Evolutionary conservation across 2,888 invertebrate genomes (phyloP).

Genomic region (Idaea dimidiata): DNA sequence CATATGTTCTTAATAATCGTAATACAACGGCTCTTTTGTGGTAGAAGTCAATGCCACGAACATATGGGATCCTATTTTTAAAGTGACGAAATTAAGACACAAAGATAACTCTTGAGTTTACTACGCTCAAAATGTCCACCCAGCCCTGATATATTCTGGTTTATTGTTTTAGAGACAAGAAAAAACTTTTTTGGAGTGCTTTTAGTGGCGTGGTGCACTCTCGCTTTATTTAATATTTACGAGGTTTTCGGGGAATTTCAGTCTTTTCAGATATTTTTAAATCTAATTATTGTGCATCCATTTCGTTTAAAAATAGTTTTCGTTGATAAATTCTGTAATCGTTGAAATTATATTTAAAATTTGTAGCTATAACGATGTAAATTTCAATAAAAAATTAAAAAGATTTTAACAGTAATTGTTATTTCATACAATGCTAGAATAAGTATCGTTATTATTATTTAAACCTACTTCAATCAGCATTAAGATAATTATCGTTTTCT

Average conservation of each 20-base stretch:
- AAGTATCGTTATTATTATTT: no score
- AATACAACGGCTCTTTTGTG: constrained; percentile 36
- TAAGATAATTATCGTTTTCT: no score
- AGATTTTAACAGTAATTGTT: no score
- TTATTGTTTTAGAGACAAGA: constrained; percentile 66
- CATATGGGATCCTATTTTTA: constrained; percentile 69
- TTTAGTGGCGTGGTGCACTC: constrained; percentile 55
- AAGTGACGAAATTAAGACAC: constrained; percentile 65
- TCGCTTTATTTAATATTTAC: constrained; percentile 56
- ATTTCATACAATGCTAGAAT: no score
- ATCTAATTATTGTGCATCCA: constrained; percentile 7
- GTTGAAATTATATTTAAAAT: no score
- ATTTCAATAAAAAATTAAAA: no score
- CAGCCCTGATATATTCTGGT: constrained; percentile 48
- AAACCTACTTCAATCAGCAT: no score
- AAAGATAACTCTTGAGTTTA: constrained; percentile 65
- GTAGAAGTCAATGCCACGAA: constrained; percentile 32
- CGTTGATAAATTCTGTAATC: no score
- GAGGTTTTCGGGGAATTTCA: constrained; percentile 45
- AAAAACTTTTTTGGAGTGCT: constrained; percentile 71
- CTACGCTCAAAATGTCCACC: constrained; percentile 45
- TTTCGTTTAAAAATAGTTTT: background rate
- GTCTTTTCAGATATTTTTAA: constrained; percentile 30
- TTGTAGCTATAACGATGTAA: no score
- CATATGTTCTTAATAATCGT: constrained; percentile 29